Base-by-base conservation (phyloP, 2,888 invertebrate genomes). In the Amblyjoppa fuscipennis region DNA sequence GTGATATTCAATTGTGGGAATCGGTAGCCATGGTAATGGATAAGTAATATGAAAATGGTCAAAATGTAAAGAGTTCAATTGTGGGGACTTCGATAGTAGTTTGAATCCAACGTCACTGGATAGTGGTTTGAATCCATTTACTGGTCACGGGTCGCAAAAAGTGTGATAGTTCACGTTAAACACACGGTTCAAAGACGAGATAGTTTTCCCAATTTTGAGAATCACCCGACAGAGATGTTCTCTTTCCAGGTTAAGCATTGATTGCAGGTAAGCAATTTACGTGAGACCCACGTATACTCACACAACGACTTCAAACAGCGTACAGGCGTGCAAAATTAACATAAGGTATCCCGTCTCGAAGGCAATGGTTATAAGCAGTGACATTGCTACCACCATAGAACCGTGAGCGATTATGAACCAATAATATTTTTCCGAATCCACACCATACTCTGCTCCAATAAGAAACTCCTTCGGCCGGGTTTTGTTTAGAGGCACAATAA, bases 361-460 rank as follows among this genome's bases (percentile, higher is more conserved):
- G 6, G 64, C 34, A 31, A 64, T n/a, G 64, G 7, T 0, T 5
- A 34, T 64, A 16, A n/a, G 1, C 6, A 31, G 0, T n/a, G 64
- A 0, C n/a, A 66, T 9, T 6, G 41, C 9, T 9, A 41, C 6
- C 13, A 41, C 66, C 4, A 20, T 41, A 2, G 41, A 66, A n/a
- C 25, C 59, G 13, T 81, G 81, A 2, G 38, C 69, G 9, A 81
- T 41, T 20, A 81, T 81, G 1, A 34, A 45, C 20, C 59, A 7
- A 49, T 75, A 81, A 28, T 81, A 81, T 20, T 68, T 31, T 34
- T 81, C 34, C 25, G 68, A 66, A 75, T 81, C 81, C 6, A 81
- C 69, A 56, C 68, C 73, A 25, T 81, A 82, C 16, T 82, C 76
- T 11, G 70, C 68, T 59, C 64, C 59, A 9, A 61, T 73, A 45